Evolutionary conservation across 2,113 vertebrate genomes (phyloP).

Genomic region (Ceyx melanurus): DNA sequence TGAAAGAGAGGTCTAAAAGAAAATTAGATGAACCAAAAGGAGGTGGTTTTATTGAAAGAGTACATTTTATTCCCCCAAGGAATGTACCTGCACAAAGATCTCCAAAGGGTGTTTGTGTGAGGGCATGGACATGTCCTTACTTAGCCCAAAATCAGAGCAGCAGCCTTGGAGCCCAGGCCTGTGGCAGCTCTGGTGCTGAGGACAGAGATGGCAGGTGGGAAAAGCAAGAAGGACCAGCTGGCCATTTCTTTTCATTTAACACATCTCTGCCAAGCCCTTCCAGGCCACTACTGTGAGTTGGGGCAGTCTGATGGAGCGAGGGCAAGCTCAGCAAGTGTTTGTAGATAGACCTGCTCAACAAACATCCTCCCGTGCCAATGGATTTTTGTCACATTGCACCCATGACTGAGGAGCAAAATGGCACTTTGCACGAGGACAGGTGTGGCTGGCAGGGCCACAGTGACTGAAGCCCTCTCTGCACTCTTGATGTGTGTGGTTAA

Average conservation of each 20-base stretch:
- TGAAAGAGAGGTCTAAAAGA: not conserved
- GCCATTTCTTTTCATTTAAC: not conserved
- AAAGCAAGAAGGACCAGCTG: not conserved
- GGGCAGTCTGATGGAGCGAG: not conserved
- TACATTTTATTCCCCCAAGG: not conserved
- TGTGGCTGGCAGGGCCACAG: not conserved
- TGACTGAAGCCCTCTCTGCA: not conserved
- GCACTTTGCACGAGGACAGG: fast-evolving
- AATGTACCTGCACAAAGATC: not conserved
- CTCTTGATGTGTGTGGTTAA: not conserved
- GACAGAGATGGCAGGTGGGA: not conserved
- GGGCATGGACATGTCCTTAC: not conserved
- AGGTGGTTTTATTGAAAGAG: not conserved
- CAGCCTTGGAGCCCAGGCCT: not conserved
- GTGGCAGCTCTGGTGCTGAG: not conserved
- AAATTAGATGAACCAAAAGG: not conserved
- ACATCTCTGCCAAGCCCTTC: not conserved
- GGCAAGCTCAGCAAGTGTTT: not conserved
- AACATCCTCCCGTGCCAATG: not conserved
- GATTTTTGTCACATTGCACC: fast-evolving
- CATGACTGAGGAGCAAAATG: not conserved
- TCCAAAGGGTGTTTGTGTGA: not conserved
- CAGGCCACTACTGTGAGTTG: not conserved
- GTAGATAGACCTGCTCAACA: fast-evolving
- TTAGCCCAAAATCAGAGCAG: not conserved